phyloP scores from a whole-genome alignment of 2,888 invertebrate genomes.

The Ctena decussata region DNA sequence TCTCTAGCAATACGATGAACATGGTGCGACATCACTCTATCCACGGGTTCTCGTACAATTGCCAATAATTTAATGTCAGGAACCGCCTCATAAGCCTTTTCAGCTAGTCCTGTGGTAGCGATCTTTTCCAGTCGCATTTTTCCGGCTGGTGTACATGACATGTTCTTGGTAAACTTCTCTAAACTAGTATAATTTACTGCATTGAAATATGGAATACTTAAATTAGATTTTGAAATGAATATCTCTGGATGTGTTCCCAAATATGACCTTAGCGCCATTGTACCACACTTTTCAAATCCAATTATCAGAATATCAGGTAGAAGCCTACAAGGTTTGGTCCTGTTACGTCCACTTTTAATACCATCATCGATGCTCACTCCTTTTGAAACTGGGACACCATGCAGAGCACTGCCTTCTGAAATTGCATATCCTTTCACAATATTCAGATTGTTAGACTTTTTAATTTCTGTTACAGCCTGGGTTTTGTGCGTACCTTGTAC shows the following conservation, averaged over 20 bases:
- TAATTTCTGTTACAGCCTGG: too few relatives aligned
- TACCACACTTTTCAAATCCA: not conserved
- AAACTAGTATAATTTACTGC: not conserved
- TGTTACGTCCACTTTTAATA: too few relatives aligned
- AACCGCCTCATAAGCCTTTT: not conserved
- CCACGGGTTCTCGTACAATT: not conserved
- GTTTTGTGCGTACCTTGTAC: too few relatives aligned
- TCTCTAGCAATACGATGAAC: not conserved
- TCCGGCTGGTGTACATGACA: not conserved
- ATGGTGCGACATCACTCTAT: not conserved
- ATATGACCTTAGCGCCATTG: not conserved
- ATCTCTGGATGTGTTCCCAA: not conserved
- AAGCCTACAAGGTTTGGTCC: too few relatives aligned
- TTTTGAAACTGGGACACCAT: too few relatives aligned
- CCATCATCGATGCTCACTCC: too few relatives aligned
- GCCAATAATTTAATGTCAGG: not conserved
- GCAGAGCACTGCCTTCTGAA: too few relatives aligned
- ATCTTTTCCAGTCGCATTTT: not conserved
- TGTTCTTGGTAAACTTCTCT: not conserved
- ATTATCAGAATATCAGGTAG: not conserved
- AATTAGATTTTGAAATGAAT: not conserved
- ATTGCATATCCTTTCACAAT: too few relatives aligned
- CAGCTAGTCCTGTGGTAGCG: not conserved
- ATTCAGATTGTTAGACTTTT: too few relatives aligned
- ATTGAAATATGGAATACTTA: not conserved